Evolutionary conservation across 2,113 vertebrate species (phyloP).

Genomic region (Mus spicilegus): DNA sequence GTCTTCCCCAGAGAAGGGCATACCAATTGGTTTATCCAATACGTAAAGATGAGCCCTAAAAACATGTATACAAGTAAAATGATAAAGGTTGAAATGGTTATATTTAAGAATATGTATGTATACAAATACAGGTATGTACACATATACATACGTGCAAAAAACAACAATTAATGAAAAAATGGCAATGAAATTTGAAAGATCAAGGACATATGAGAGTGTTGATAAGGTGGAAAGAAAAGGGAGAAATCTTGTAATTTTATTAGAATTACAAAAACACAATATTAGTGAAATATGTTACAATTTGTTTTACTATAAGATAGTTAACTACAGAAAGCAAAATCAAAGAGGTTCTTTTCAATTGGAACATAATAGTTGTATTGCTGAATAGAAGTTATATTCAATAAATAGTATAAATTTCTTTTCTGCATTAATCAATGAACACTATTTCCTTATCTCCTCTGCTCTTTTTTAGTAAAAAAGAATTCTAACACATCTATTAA

Average conservation of each 20-base stretch:
- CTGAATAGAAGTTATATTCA: slow-evolving; percentile 10
- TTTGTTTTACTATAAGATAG: slow-evolving; percentile 39
- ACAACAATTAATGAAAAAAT: not conserved
- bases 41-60: not conserved
- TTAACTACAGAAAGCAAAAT: slow-evolving; percentile 31
- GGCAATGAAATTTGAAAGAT: not conserved
- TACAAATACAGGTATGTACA: not conserved
- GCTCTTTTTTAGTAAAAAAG: not conserved
- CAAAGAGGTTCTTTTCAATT: not conserved
- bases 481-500: not conserved
- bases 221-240: not conserved
- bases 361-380: not conserved
- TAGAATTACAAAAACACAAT: not conserved
- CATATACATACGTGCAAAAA: not conserved
- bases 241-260: not conserved
- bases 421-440: not conserved
- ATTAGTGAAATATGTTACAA: not conserved
- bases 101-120: not conserved
- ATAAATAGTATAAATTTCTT: not conserved
- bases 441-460: not conserved
- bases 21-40: not conserved
- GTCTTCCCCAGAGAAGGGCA: not conserved
- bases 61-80: not conserved
- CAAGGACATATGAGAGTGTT: not conserved
- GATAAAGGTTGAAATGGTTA: not conserved